A percentile compares a stretch with the other conserved stretches of the same genome.
phyloP scores from a whole-genome alignment of 1,140 invertebrate genomes.

The Meteorus sp. region DNA sequence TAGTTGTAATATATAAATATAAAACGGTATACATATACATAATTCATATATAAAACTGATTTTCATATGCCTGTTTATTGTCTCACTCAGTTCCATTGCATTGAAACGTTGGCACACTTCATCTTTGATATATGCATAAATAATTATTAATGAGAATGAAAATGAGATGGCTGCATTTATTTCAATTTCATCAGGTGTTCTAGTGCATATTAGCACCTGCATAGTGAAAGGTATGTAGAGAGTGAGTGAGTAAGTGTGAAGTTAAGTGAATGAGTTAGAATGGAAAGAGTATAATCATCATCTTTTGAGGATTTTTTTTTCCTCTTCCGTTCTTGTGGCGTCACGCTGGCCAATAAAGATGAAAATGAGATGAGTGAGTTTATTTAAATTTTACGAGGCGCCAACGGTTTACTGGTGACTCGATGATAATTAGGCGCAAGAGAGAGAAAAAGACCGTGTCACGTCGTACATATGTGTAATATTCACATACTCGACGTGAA shows the following conservation, averaged over 20 bases:
- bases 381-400: conserved; percentile 37
- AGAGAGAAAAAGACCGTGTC: conserved; percentile 28
- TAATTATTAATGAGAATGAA: conserved; percentile 58
- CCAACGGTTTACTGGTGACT: conserved; percentile 26
- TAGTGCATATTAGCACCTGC: conserved; percentile 30
- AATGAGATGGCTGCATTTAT: conserved; percentile 56
- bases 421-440: conserved; percentile 33
- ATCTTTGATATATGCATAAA: too few relatives aligned
- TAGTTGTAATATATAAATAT: too few relatives aligned
- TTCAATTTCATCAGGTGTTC: conserved; percentile 57
- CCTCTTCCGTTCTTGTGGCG: neutral
- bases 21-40: too few relatives aligned
- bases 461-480: conserved; percentile 10
- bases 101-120: conserved; percentile 56
- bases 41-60: too few relatives aligned
- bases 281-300: neutral
- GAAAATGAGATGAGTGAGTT: conserved; percentile 33
- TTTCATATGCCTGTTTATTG: too few relatives aligned
- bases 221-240: neutral
- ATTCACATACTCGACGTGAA: conserved; percentile 16
- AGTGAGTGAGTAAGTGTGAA: conserved; percentile 2
- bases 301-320: conserved; percentile 15
- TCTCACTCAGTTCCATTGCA: too few relatives aligned
- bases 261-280: neutral
- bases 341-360: conserved; percentile 31